Base-by-base conservation (phyloP, 1,140 invertebrate genomes). In the Drosophila burlai region DNA sequence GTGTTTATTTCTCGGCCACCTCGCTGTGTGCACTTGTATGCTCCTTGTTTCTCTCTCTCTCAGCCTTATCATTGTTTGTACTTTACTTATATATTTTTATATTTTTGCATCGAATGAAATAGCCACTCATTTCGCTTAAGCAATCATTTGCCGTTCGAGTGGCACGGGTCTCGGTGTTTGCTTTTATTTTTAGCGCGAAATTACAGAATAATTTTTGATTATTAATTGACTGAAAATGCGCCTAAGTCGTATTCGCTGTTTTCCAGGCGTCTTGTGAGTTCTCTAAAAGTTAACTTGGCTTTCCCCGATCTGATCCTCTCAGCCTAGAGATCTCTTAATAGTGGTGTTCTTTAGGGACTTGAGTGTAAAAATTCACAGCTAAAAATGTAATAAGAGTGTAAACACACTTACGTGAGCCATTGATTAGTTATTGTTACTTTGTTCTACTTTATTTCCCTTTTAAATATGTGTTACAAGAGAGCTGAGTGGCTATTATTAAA, bases 241-340 rank as follows among this genome's bases (percentile, higher is more conserved):
- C 9, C 34, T 71, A 52, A 67, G 62, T 29, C 50, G 68, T 34
- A 24, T 74, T n/a, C 80, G 65, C 42, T 65, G 40, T 74, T 76
- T 72, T 15, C 59, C 34, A 67, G 64, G 29, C 54, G 54, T 78
- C 67, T 49, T 87, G 84, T 87, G 74, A 87, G 83, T 87, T 68
- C 4, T 24, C 3, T 9, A 43, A 59, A 59, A 43, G 15, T 40
- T 16, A 24, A 26, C 5, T 15, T 13, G 5, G 9, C 34, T 36
- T n/a, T 54, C 29, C 8, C 1, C 46, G 40, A 69, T 69, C 47
- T 69, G 63, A 69, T 29, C n/a, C 24, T 8, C 65, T 64, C 18
- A 47, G 34, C 42, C 16, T 18, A 38, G 18, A n/a, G n/a, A n/a
- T n/a, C n/a, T 24, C 16, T 0, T 34, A 46, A 26, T 10, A 16